Base-by-base conservation (phyloP, 2,888 invertebrate genomes). In the Dusona sp. region DNA sequence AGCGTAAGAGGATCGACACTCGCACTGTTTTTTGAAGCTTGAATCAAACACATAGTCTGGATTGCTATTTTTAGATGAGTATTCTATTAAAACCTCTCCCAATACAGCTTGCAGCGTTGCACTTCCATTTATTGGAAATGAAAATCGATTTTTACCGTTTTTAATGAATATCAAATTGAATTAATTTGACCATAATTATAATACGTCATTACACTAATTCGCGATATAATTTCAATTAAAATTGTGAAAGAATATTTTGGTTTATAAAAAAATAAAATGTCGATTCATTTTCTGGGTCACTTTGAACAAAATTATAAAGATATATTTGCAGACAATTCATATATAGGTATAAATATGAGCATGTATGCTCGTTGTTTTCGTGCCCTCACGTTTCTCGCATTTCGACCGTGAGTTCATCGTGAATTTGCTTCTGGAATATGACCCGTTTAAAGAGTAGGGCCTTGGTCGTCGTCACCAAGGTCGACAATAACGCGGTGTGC, bases 361-460 rank as follows among this genome's bases (percentile, higher is more conserved):
- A 22, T 36, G 36, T 74, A 61, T 67, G 36, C 36, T 38, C 19
- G 38, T 36, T 16, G 36, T 78, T 65, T 36, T n/a, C n/a, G 78
- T 45, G 67, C 54, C 38, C 68, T 57, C 61, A 38, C 57, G 57
- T 68, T 48, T 68, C 74, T 54, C 22, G 29, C 51, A 22, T 75
- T 67, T 70, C 75, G 70, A 68, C 61, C 68, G 38, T 65, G 68
- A 84, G 84, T 48, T 67, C 48, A 77, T 25, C 73, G 75, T 36
- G 42, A 64, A 68, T 65, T 84, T 72, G 75, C 54, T 65, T 84
- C 80, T 84, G 84, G 84, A 84, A 84, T 84, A 84, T 81, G 84
- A 84, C 80, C 80, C 72, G 84, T 77, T 84, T 80, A 80, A 80
- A 81, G 79, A 38, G 73, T 54, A 65, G 77, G 85, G 67, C 85